Conservation (phyloP, 2,113 vertebrate species). For the Cercopithecus mona region DNA sequence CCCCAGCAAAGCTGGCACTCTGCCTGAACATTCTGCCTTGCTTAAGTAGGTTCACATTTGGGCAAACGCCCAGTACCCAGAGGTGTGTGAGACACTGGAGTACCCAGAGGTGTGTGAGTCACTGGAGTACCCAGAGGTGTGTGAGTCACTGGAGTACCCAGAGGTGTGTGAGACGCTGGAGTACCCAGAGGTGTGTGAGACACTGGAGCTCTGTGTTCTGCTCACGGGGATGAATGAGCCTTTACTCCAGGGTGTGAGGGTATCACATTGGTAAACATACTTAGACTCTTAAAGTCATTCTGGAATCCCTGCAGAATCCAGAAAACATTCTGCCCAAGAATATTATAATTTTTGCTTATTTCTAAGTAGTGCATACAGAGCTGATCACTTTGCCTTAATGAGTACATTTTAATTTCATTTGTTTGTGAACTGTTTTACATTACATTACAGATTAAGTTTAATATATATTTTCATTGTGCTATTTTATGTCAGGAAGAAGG, state of each 20-base stretch:
- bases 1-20: neutral
- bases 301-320: neutral
- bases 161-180: fast-evolving
- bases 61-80: neutral
- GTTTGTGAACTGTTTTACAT: neutral
- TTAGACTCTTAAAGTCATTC: neutral
- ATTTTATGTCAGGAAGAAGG: slow-evolving; percentile 61
- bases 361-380: neutral
- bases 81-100: neutral
- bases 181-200: fast-evolving
- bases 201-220: neutral
- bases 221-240: neutral
- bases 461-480: neutral
- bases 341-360: neutral
- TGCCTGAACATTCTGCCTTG: fast-evolving
- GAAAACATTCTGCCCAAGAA: neutral
- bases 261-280: fast-evolving
- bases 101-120: fast-evolving
- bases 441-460: neutral
- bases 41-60: neutral
- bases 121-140: neutral
- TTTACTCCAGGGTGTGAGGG: neutral
- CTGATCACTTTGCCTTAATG: neutral
- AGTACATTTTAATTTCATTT: slow-evolving; percentile 1
- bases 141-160: fast-evolving